phyloP scores from a whole-genome alignment of 2,797 vertebrate species.

The Sebastes itinus region DNA sequence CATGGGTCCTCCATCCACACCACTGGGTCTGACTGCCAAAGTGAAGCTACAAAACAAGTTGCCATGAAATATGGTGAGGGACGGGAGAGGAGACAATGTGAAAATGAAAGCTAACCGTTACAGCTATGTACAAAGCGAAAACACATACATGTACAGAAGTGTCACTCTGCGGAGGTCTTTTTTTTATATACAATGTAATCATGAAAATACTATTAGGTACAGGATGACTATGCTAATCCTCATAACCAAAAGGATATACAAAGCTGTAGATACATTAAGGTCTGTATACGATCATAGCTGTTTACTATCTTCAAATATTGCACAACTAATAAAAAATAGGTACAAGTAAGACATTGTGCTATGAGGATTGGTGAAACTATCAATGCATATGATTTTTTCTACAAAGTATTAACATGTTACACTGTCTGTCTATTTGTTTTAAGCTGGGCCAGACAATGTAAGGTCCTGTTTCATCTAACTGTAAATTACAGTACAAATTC shows the following conservation, averaged over 20 bases:
- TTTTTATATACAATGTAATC: conserved; percentile 80
- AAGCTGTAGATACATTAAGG: conserved; percentile 79
- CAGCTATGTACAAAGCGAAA: conserved; percentile 78
- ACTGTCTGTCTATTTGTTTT: conserved; percentile 72
- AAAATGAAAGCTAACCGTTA: conserved; percentile 72
- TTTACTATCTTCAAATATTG: conserved; percentile 80
- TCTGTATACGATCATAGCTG: conserved; percentile 80
- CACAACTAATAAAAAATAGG: conserved; percentile 76
- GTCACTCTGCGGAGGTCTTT: conserved; percentile 81
- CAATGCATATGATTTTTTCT: conserved; percentile 73
- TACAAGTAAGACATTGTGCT: conserved; percentile 76
- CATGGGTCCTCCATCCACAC: conserved; percentile 47
- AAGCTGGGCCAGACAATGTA: conserved; percentile 62
- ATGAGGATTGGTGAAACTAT: conserved; percentile 73
- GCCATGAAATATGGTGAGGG: conserved; percentile 75
- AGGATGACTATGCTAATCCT: conserved; percentile 81
- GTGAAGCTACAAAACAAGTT: conserved; percentile 76
- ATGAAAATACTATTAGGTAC: conserved; percentile 78
- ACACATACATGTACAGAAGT: conserved; percentile 81
- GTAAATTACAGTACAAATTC: conserved; percentile 78
- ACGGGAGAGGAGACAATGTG: conserved; percentile 72
- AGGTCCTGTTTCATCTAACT: conserved; percentile 69
- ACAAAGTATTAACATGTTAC: conserved; percentile 67
- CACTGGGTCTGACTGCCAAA: conserved; percentile 80
- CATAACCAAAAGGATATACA: conserved; percentile 80